Evolutionary conservation across 2,113 vertebrate species (phyloP).

Genomic region (Lepus americanus): DNA sequence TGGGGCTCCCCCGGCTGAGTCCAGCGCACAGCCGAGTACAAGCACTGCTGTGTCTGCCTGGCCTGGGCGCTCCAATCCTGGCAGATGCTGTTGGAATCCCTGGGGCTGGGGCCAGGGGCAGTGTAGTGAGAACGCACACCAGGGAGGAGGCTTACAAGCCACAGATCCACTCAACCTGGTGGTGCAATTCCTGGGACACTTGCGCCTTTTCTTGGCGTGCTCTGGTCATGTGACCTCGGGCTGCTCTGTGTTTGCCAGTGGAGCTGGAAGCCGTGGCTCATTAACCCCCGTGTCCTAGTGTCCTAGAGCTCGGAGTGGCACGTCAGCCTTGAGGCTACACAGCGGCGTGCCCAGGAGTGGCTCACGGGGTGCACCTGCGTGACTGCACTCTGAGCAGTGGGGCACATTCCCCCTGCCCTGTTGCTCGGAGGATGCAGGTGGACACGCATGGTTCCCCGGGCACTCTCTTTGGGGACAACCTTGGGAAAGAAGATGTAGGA

Average conservation of each 20-base stretch:
- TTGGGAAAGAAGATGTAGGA: background rate
- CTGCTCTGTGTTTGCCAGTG: background rate
- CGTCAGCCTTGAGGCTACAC: background rate
- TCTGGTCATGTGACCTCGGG: background rate
- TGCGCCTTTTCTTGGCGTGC: background rate
- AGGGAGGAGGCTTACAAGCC: background rate
- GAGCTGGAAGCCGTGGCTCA: background rate
- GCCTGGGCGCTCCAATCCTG: background rate
- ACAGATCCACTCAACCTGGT: fast-evolving
- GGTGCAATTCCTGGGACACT: fast-evolving
- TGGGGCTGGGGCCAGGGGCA: fast-evolving
- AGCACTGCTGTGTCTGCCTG: too few species aligned
- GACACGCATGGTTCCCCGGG: background rate
- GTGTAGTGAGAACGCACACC: background rate
- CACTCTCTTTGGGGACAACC: background rate
- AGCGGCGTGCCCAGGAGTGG: fast-evolving
- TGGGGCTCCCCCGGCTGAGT: background rate
- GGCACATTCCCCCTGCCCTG: fast-evolving
- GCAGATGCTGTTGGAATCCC: too few species aligned
- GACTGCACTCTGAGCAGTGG: background rate
- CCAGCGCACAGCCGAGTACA: too few species aligned
- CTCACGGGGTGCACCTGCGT: background rate
- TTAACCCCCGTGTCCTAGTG: fast-evolving
- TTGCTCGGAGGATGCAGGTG: background rate
- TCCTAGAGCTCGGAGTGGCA: fast-evolving